Base-by-base conservation (phyloP, 2,888 invertebrate species). In the Rotaria magnacalcarata region DNA sequence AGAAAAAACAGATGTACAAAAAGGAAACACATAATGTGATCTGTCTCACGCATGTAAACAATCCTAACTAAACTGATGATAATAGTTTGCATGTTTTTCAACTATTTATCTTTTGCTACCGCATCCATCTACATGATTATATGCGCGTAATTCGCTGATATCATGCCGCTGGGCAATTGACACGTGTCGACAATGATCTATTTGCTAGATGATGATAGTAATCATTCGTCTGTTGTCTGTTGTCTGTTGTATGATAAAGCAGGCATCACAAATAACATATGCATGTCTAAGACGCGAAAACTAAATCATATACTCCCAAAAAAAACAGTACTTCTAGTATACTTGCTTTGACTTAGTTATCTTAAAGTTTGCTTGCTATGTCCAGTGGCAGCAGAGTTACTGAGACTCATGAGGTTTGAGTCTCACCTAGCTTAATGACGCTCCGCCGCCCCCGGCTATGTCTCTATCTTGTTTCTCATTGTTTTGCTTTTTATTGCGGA, bases 101-200 rank as follows among this genome's bases (percentile, higher is more conserved):
- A 67, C 34, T 67, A 67, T 41, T 27, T 67, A 34, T 67, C 34
- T 67, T 67, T 67, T 14, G 16, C 14, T 16, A 6, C 5, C 34
- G 5, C 34, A 67, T 67, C 6, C 67, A 67, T 67, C 2, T 67
- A 8, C 16, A 67, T 67, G 19, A 34, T 67, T 67, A 67, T 34
- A 27, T 34, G 34, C 34, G 3, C n/a, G 34, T 67, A 16, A 67
- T 41, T 34, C 34, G 34, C 34, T 16, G 19, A 67, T 34, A 19
- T 41, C 19, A 19, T 34, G 34, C 34, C 34, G 16, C 34, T 34
- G 67, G 67, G 34, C 67, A 67, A 67, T 67, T 67, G 27, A 67
- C 67, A 67, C 67, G 34, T 67, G 67, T 67, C 67, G 67, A 67
- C 27, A 67, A 41, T 67, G 67, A 67, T 67, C 67, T 67, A 67